Evolutionary conservation across 2,113 vertebrate genomes (phyloP), one percentile per base, ranked within the genome.

Genomic region (Nibea albiflora): DNA sequence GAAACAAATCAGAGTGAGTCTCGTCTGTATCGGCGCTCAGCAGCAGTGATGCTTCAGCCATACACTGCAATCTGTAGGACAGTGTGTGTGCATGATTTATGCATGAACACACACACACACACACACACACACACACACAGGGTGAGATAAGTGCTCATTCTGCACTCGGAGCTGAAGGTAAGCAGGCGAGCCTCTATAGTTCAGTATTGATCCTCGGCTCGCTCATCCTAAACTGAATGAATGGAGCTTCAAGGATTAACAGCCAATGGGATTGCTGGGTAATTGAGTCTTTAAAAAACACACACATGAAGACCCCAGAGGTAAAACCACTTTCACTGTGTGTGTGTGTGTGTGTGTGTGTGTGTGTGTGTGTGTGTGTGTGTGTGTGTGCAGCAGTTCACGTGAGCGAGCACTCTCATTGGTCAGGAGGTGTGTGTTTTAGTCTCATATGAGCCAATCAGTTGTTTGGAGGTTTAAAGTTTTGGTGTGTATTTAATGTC

Each of bases 221-320:
- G 81, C 85, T 90, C 83, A 72, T 80, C 83, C 75, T 56, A 82
- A 88, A 84, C 88, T 68, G 69, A 85, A 80, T 84, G 85, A 86
- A 88, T 60, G 83, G 66, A 39, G 88, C 81, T 80, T 72, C 76
- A 52, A 77, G 80, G 81, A 85, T 87, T 76, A 88, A 84, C 81
- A 67, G 74, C 89, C 83, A 83, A 83, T 74, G 52, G 63, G 78
- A 85, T 75, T 2, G 64, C 78, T 74, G 75, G 67, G 81, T 92
- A 90, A 91, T 87, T 84, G 89, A 91, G 89, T 91, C 88, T 85
- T 90, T 81, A 83, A 88, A 82, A 71, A 22, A 56, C n/a, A 22
- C 76, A 70, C 76, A 73, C 75, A 90, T 54, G 57, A 74, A 83
- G 66, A 81, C 56, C 65, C 17, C 72, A n/a, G 75, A 85, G 85